phyloP scores from a whole-genome alignment of 2,888 invertebrate genomes.

The Cantharis rufa region DNA sequence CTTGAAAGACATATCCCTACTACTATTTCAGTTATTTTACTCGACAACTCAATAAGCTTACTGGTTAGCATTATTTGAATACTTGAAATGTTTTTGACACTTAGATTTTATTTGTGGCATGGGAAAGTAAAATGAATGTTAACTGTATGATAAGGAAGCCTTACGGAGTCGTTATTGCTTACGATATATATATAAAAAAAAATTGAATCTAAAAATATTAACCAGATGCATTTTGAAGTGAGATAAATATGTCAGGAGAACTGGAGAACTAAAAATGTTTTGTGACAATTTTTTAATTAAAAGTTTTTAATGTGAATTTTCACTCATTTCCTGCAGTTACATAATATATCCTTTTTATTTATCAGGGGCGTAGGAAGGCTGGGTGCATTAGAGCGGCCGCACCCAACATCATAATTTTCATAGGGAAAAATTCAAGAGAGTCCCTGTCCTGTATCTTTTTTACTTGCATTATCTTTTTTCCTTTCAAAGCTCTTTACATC shows the following conservation, averaged over 20 bases:
- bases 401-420: too few relatives aligned
- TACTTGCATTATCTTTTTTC: too few relatives aligned
- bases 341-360: not conserved
- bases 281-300: not conserved
- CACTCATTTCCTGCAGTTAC: not conserved
- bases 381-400: too few relatives aligned
- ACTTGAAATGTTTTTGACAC: constrained; percentile 10
- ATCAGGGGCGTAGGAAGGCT: too few relatives aligned
- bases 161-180: not conserved
- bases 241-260: not conserved
- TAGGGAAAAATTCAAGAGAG: too few relatives aligned
- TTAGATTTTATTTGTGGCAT: constrained; percentile 3
- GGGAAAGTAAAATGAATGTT: constrained; percentile 6
- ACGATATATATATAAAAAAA: not conserved
- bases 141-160: not conserved
- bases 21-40: constrained; percentile 1
- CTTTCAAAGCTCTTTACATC: too few relatives aligned
- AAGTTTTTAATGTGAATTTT: not conserved
- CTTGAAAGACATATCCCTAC: not conserved
- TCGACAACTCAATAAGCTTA: constrained; percentile 5
- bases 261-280: not conserved
- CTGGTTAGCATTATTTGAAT: constrained; percentile 1
- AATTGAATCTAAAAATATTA: not conserved
- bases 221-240: constrained; percentile 6
- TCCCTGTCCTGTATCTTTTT: too few relatives aligned